phyloP scores from a whole-genome alignment of 2,888 invertebrate genomes.

The Ormyrus labotus region DNA sequence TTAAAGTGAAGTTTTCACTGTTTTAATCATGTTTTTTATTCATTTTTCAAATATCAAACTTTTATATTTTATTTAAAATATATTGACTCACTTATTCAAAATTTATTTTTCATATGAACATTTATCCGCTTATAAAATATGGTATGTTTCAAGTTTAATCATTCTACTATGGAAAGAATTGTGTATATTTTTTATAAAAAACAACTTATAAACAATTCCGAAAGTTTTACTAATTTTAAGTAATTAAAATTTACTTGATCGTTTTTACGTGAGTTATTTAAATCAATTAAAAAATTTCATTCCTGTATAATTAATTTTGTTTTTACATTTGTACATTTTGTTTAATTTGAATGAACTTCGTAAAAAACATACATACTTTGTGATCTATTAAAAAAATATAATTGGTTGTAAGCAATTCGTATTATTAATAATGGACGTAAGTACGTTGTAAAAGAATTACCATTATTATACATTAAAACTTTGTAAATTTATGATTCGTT shows the following conservation, averaged over 20 bases:
- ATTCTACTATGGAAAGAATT: too few relatives aligned
- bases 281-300: neutral
- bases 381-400: neutral
- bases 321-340: conserved; percentile 7
- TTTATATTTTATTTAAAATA: conserved; percentile 32
- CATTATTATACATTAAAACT: too few relatives aligned
- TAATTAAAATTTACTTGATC: neutral
- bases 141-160: too few relatives aligned
- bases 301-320: neutral
- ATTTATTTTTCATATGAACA: too few relatives aligned
- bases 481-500: conserved; percentile 7
- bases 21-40: conserved; percentile 20
- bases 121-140: too few relatives aligned
- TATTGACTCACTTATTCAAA: neutral
- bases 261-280: neutral
- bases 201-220: neutral
- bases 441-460: too few relatives aligned
- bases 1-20: conserved; percentile 12
- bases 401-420: conserved; percentile 20
- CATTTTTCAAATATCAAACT: conserved; percentile 13
- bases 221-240: neutral
- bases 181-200: too few relatives aligned
- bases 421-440: neutral
- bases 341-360: neutral
- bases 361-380: conserved; percentile 1